A percentile compares a stretch with the other conserved stretches of the same genome.
Evolutionary conservation across 2,888 invertebrate genomes (phyloP).

Genomic region (Gonocerus acuteangulatus): DNA sequence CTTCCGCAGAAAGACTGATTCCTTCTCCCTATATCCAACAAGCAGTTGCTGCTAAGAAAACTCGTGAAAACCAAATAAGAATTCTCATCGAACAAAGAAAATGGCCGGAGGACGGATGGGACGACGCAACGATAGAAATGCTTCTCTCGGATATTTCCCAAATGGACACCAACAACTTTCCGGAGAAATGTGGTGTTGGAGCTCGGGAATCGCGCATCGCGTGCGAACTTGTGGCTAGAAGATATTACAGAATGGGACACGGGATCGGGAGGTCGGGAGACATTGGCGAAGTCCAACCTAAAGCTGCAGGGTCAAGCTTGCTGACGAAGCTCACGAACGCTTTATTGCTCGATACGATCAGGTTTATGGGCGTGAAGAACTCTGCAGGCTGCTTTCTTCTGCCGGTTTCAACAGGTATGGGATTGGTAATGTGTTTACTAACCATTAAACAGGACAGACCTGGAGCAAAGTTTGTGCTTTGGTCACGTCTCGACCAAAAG

Average conservation of each 20-base stretch:
- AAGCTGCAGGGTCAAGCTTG: constrained; percentile 74
- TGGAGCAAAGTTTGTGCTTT: constrained; percentile 63
- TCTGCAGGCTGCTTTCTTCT: constrained; percentile 57
- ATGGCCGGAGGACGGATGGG: constrained; percentile 66
- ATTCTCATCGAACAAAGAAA: constrained; percentile 57
- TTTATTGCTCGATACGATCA: constrained; percentile 61
- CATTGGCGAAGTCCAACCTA: constrained; percentile 70
- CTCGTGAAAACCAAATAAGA: constrained; percentile 52
- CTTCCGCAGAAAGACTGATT: constrained; percentile 51
- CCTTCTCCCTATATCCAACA: constrained; percentile 57
- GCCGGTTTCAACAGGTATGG: constrained; percentile 78
- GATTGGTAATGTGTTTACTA: constrained; percentile 62
- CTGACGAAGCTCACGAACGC: constrained; percentile 64
- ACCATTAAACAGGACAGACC: constrained; percentile 57
- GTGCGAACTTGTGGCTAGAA: constrained; percentile 57
- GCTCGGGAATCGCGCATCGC: constrained; percentile 66
- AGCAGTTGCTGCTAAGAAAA: constrained; percentile 54
- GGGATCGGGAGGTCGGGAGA: constrained; percentile 75
- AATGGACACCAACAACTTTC: constrained; percentile 76
- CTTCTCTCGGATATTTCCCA: constrained; percentile 59
- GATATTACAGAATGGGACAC: constrained; percentile 67
- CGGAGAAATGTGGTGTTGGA: constrained; percentile 64
- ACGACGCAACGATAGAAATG: constrained; percentile 61
- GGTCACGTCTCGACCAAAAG: constrained; percentile 79
- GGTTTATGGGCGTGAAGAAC: constrained; percentile 51